Percentiles rank a stretch among this genome's conserved stretches.
Conservation (phyloP, 2,797 vertebrate genomes). For the Melanotaenia trifasciata region DNA sequence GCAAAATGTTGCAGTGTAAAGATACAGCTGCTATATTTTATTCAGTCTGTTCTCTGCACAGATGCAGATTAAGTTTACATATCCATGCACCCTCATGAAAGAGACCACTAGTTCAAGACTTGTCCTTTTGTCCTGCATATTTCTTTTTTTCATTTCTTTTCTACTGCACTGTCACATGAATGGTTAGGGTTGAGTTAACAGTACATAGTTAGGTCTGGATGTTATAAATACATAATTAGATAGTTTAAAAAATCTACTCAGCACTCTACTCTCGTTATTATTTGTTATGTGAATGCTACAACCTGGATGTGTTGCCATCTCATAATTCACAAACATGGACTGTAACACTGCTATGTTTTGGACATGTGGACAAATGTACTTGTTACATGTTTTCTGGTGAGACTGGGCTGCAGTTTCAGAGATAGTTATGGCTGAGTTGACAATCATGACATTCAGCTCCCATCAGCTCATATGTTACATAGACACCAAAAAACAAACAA, state of each 20-base stretch:
- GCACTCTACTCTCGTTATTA: too few species aligned
- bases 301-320: not conserved
- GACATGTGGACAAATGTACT: not conserved
- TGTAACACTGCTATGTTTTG: not conserved
- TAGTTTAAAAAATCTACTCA: too few species aligned
- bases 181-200: too few species aligned
- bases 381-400: not conserved
- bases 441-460: conserved; percentile 58
- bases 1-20: not conserved
- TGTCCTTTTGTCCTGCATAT: not conserved
- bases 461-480: conserved; percentile 12
- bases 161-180: too few species aligned
- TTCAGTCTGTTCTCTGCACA: not conserved
- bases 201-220: too few species aligned
- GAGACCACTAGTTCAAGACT: not conserved
- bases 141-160: too few species aligned
- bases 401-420: conserved; percentile 2
- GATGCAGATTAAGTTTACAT: not conserved
- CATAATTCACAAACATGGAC: not conserved
- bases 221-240: too few species aligned
- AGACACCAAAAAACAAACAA: not conserved
- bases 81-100: not conserved
- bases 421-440: conserved; percentile 50
- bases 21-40: not conserved
- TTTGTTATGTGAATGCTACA: too few species aligned